phyloP scores from a whole-genome alignment of 2,797 vertebrate genomes.

The Rhabdophis nuchalis region DNA sequence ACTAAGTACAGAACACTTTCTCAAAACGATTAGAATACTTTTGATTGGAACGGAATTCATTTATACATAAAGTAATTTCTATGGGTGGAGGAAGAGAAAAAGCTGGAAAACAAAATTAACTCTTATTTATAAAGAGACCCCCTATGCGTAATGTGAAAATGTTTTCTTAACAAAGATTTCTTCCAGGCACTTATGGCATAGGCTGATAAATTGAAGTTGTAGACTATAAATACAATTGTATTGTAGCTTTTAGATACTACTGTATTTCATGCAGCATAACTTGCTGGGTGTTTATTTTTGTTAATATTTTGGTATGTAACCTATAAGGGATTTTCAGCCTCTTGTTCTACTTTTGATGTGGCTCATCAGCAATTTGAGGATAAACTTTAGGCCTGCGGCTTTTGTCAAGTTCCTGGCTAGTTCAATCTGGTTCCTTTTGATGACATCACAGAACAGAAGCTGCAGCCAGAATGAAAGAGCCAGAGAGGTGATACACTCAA shows the following conservation, averaged over 20 bases:
- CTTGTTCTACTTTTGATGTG: conserved; percentile 2
- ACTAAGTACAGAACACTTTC: neutral
- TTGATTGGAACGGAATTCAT: neutral
- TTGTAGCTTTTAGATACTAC: neutral
- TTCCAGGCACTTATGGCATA: rapidly evolving
- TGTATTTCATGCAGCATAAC: neutral
- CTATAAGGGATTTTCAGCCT: neutral
- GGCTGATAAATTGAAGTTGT: neutral
- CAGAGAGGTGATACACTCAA: conserved; percentile 16
- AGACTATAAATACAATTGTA: neutral
- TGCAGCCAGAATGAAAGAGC: conserved; percentile 37
- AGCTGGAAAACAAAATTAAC: neutral
- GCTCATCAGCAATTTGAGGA: conserved; percentile 66
- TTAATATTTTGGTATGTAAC: neutral
- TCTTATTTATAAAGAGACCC: neutral
- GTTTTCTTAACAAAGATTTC: neutral
- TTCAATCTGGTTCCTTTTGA: conserved; percentile 84
- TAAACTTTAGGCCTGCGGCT: conserved; percentile 81
- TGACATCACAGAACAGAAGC: conserved; percentile 75
- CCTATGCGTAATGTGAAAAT: neutral
- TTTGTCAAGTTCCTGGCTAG: conserved; percentile 75
- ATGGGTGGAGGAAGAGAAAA: neutral
- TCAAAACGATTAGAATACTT: neutral
- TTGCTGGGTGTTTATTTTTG: neutral
- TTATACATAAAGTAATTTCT: neutral